Evolutionary conservation across 1,140 invertebrate species (phyloP), one percentile per base, ranked within the genome.

Genomic region (Polypedilum vanderplanki): DNA sequence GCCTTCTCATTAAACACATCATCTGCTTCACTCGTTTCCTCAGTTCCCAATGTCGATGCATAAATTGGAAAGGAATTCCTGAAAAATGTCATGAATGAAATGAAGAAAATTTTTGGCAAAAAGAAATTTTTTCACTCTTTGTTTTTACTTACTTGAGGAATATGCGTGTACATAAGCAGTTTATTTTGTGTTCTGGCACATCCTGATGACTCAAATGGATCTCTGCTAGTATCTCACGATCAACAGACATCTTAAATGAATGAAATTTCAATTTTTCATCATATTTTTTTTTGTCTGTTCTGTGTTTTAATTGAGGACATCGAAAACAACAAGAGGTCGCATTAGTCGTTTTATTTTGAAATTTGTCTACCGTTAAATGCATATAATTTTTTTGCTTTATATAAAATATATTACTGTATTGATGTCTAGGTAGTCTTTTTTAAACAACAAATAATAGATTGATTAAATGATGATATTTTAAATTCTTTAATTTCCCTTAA

Each of bases 141-240:
- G 74, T 3, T 15, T 74, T 75, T 18, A 77, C 77, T 73, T 76
- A 85, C 84, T 80, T 84, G 75, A 84, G 79, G 74, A 83, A 82
- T 18, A 81, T 83, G 78, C 84, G 80, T 76, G 82, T 84, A 75
- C 84, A 85, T 40, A 85, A 79, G 75, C 84, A 85, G 75, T 83
- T 83, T 73, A 84, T 77, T 74, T 84, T 83, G 24, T 83, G 80
- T 7, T 83, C 80, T 67, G 74, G 65, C 10, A 75, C 40, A 1
- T 74, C 73, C 77, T 78, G 77, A 77, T 77, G 46, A 79, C 76
- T 73, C 78, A 85, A 83, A 78, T 84, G 80, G 76, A 85, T 82
- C 79, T 85, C 84, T 4, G 84, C 84, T 75, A 85, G 79, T 70
- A 83, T 82, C 76, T 85, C 83, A 82, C 83, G 84, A 24, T 83